phyloP scores from a whole-genome alignment of 1,140 invertebrate species.

The Scaptomyza hsui region DNA sequence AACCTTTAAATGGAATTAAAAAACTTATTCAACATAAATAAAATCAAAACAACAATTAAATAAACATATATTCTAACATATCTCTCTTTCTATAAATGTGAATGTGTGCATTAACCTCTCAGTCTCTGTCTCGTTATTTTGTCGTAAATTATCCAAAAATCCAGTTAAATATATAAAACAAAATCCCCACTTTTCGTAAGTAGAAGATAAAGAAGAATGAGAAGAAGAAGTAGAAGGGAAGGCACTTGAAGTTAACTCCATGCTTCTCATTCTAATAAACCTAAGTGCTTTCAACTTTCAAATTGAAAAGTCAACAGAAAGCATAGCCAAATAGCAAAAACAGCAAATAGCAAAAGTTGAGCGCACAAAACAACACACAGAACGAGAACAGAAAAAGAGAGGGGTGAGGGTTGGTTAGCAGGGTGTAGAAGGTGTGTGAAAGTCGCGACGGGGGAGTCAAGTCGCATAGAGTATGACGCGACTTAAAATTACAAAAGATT shows the following conservation, averaged over 20 bases:
- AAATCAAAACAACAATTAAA: conserved; percentile 35
- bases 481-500: conserved; percentile 82
- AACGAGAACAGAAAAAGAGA: background rate
- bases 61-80: conserved; percentile 6
- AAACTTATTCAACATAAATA: background rate
- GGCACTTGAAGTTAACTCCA: conserved; percentile 67
- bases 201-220: background rate
- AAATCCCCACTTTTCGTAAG: conserved; percentile 47
- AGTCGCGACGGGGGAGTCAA: background rate
- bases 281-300: conserved; percentile 80
- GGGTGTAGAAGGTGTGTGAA: background rate
- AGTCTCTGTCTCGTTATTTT: background rate
- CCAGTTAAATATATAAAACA: conserved; percentile 35
- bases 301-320: conserved; percentile 81
- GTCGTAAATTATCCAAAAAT: conserved; percentile 40
- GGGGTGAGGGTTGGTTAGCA: background rate
- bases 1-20: background rate
- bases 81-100: too few species aligned
- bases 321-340: conserved; percentile 73
- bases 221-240: too few species aligned
- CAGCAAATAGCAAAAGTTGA: conserved; percentile 63
- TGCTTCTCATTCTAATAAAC: conserved; percentile 75
- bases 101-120: background rate
- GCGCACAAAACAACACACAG: conserved; percentile 48
- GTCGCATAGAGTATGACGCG: conserved; percentile 49